A percentile compares a stretch with the other conserved stretches of the same genome.
Conservation (phyloP, 2,113 vertebrate species). For the Mus pahari region DNA sequence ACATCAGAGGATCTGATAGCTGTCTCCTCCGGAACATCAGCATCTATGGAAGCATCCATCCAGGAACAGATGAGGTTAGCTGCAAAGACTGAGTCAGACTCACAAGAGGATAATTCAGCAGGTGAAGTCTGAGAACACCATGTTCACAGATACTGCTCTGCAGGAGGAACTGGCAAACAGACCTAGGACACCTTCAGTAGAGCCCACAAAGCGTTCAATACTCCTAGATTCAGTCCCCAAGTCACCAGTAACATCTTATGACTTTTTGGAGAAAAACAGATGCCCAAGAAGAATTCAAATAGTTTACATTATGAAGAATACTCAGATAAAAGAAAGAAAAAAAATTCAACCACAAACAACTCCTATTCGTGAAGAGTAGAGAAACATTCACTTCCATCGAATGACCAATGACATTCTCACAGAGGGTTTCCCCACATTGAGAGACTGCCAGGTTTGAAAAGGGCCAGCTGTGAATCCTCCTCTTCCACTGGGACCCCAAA, state of each 20-base stretch:
- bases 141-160: not conserved
- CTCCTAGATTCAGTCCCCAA: not conserved
- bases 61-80: not conserved
- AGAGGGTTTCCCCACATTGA: not conserved
- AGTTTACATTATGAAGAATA: not conserved
- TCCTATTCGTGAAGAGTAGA: not conserved
- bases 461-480: not conserved
- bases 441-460: not conserved
- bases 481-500: not conserved
- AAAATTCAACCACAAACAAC: not conserved
- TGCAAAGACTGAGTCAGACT: not conserved
- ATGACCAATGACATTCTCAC: not conserved
- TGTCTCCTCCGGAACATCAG: not conserved
- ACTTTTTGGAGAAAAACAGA: not conserved
- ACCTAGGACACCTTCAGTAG: not conserved
- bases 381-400: not conserved
- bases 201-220: not conserved
- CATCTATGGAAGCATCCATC: not conserved
- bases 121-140: not conserved
- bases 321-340: not conserved
- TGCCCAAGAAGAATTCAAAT: not conserved
- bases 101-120: not conserved
- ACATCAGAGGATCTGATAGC: not conserved
- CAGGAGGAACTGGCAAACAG: not conserved
- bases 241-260: no score